Evolutionary conservation across 1,140 invertebrate genomes (phyloP).

Genomic region (Helicoverpa zea): DNA sequence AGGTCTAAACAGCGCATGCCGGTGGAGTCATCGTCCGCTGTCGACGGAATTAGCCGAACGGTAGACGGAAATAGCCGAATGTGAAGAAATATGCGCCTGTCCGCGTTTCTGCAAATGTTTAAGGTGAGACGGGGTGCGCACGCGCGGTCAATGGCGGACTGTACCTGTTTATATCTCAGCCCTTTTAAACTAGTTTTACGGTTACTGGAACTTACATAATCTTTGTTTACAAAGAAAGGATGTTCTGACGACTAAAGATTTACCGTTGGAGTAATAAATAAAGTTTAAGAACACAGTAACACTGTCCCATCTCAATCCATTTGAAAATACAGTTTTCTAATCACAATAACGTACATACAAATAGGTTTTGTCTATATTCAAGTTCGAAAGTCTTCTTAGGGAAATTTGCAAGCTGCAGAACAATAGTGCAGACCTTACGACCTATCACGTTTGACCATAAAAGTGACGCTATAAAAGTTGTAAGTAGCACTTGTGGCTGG

Average conservation of each 20-base stretch:
- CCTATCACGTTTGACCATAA: slow-evolving; percentile 44
- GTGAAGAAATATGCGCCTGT: slow-evolving; percentile 68
- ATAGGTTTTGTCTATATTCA: not conserved
- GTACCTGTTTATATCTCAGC: slow-evolving; percentile 1
- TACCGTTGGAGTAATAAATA: not conserved
- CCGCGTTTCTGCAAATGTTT: slow-evolving; percentile 73
- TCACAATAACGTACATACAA: not conserved
- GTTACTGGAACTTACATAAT: slow-evolving; percentile 12
- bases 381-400: not conserved
- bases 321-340: not conserved
- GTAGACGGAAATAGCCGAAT: slow-evolving; percentile 79
- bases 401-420: slow-evolving; percentile 8
- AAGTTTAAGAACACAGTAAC: not conserved
- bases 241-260: not conserved
- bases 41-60: slow-evolving; percentile 80
- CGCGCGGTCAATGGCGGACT: slow-evolving; percentile 60
- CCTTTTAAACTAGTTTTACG: slow-evolving; percentile 32
- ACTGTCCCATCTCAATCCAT: not conserved
- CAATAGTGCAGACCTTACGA: slow-evolving; percentile 19
- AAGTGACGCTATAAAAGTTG: slow-evolving; percentile 9
- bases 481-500: not conserved
- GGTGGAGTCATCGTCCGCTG: slow-evolving; percentile 80
- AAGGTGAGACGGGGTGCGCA: slow-evolving; percentile 49
- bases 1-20: slow-evolving; percentile 77
- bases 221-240: not conserved